A percentile compares a stretch with the other conserved stretches of the same genome.
phyloP scores from a whole-genome alignment of 2,888 invertebrate genomes.

The Branchipolynoe longqiensis region DNA sequence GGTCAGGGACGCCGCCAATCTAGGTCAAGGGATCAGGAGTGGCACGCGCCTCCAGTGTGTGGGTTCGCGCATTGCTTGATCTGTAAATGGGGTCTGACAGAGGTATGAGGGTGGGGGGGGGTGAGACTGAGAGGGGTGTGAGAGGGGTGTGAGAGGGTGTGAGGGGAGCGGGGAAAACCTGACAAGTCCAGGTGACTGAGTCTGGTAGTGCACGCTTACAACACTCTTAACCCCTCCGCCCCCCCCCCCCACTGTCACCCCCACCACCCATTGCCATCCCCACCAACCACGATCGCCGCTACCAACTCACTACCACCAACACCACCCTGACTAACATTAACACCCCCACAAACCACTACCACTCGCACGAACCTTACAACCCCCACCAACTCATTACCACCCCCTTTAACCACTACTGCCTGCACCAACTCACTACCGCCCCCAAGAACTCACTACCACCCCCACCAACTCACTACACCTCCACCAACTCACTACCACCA shows the following conservation, averaged over 20 bases:
- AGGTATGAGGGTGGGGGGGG: background rate
- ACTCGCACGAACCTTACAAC: too few species aligned
- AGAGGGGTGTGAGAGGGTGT: background rate
- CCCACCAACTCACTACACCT: too few species aligned
- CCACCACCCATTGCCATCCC: background rate
- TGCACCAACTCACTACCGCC: too few species aligned
- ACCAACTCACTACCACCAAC: background rate
- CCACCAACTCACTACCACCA: too few species aligned
- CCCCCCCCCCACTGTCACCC: background rate
- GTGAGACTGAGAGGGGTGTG: background rate
- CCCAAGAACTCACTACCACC: too few species aligned
- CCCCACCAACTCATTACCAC: too few species aligned
- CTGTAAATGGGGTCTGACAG: too few species aligned
- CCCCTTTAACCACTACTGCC: too few species aligned
- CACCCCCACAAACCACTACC: too few species aligned
- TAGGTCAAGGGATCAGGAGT: slow-evolving; percentile 38
- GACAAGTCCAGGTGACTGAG: slow-evolving; percentile 36
- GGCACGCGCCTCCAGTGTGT: background rate
- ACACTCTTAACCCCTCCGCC: background rate
- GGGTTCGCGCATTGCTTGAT: too few species aligned
- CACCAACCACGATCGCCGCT: background rate
- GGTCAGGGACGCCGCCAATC: background rate
- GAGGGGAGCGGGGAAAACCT: background rate
- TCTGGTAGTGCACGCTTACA: background rate
- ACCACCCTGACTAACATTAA: background rate